phyloP scores from a whole-genome alignment of 1,140 invertebrate genomes.

The Hirudo medicinalis region DNA sequence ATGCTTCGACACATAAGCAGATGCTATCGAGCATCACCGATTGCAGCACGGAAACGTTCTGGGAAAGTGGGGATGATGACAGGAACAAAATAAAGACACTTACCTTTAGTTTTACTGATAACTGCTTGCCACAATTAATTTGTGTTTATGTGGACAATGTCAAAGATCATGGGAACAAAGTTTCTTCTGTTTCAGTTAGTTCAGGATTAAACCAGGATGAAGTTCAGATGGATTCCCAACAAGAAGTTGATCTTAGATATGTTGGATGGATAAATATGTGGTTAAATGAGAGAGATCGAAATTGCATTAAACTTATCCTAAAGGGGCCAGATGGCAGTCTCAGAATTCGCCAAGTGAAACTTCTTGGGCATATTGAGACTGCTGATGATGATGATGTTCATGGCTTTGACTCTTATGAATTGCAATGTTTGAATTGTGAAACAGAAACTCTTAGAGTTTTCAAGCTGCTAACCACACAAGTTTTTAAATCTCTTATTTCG shows the following conservation, averaged over 20 bases:
- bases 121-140: slow-evolving; percentile 51
- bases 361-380: slow-evolving; percentile 35
- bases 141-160: slow-evolving; percentile 85
- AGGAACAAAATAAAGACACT: slow-evolving; percentile 64
- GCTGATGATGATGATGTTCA: slow-evolving; percentile 25
- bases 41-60: slow-evolving; percentile 92
- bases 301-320: slow-evolving; percentile 61
- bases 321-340: slow-evolving; percentile 81
- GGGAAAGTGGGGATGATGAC: slow-evolving; percentile 96
- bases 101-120: slow-evolving; percentile 31
- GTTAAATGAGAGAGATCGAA: slow-evolving; percentile 12
- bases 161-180: slow-evolving; percentile 76
- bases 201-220: slow-evolving; percentile 67
- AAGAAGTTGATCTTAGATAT: slow-evolving; percentile 66
- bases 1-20: slow-evolving; percentile 76
- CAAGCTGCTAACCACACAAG: slow-evolving; percentile 78
- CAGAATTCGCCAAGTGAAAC: slow-evolving; percentile 65
- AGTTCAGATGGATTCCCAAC: slow-evolving; percentile 55
- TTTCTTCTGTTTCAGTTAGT: slow-evolving; percentile 64
- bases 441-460: slow-evolving; percentile 83
- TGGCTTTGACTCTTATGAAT: slow-evolving; percentile 27
- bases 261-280: slow-evolving; percentile 54
- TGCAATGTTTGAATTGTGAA: slow-evolving; percentile 61
- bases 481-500: slow-evolving; percentile 74
- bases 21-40: slow-evolving; percentile 85